A percentile compares a stretch with the other conserved stretches of the same genome.
Evolutionary conservation across 92 coral and sea anemone genomes (phyloP).

Genomic region (Chrysogorgia sp.): DNA sequence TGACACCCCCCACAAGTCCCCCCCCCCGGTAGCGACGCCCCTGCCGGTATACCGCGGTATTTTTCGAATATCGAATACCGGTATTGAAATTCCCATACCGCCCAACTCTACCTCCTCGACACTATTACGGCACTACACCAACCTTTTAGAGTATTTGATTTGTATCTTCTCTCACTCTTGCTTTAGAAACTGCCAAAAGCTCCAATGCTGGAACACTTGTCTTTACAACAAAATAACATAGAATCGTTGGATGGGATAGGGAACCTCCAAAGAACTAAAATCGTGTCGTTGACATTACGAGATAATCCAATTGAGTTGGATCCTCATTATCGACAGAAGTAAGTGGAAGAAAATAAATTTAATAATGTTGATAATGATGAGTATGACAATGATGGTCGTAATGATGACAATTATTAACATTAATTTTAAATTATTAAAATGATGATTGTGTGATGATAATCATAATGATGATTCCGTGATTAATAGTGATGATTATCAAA

Average conservation of each 20-base stretch:
- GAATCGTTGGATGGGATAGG: slow-evolving; percentile 78
- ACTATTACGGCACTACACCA: background rate
- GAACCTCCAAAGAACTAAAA: slow-evolving; percentile 64
- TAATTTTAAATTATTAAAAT: no score
- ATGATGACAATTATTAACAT: no score
- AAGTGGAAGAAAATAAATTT: slow-evolving; percentile 38
- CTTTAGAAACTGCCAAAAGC: slow-evolving; percentile 84
- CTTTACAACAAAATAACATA: slow-evolving; percentile 87
- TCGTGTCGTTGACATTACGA: slow-evolving; percentile 77
- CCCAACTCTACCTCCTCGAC: background rate
- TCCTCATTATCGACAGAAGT: slow-evolving; percentile 87
- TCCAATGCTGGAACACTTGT: slow-evolving; percentile 83
- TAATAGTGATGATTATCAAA: no score
- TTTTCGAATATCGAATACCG: no score
- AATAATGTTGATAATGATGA: no score
- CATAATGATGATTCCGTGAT: no score
- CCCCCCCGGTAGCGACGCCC: no score
- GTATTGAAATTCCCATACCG: no score
- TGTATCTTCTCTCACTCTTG: background rate
- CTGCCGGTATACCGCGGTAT: no score
- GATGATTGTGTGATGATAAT: no score
- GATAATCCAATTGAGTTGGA: slow-evolving; percentile 90
- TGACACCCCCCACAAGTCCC: no score
- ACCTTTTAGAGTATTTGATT: background rate
- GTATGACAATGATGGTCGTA: no score